These are phyloP conservation scores for Harpalus rufipes DNA, from an alignment of 2,888 invertebrate genomes.

Conservation along the genomic window DNA sequence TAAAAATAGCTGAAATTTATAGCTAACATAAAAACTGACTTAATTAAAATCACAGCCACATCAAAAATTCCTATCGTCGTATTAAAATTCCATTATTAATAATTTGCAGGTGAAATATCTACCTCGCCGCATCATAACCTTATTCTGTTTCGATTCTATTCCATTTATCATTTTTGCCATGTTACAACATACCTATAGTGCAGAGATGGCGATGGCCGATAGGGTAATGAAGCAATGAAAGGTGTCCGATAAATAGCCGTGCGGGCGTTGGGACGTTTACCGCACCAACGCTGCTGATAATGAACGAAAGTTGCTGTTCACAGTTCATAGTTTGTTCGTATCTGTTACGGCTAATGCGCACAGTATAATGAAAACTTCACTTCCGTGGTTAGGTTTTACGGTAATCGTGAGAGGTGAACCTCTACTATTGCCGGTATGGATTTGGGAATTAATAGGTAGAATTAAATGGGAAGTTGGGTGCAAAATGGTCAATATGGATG, in stretches of 20 bases:
- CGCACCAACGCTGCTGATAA: slow-evolving; percentile 10
- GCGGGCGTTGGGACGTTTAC: slow-evolving; percentile 7
- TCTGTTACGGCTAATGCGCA: slow-evolving; percentile 39
- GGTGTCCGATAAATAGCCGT: slow-evolving; percentile 53
- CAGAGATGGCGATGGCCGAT: slow-evolving; percentile 10
- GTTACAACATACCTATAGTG: slow-evolving; percentile 32
- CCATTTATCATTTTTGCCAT: slow-evolving; percentile 25
- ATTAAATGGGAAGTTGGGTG: neutral
- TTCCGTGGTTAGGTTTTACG: slow-evolving; percentile 45
- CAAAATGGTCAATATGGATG: no score
- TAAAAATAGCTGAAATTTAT: slow-evolving; percentile 11
- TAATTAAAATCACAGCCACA: slow-evolving; percentile 18
- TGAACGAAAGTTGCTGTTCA: slow-evolving; percentile 44
- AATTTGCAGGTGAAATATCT: slow-evolving; percentile 32
- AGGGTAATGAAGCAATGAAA: slow-evolving; percentile 65
- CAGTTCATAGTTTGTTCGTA: slow-evolving; percentile 46
- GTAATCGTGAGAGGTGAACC: slow-evolving; percentile 10
- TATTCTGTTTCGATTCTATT: slow-evolving; percentile 7
- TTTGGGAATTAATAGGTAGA: neutral
- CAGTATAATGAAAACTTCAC: slow-evolving; percentile 18
- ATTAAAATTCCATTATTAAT: slow-evolving; percentile 22
- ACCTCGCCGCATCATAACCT: slow-evolving; percentile 9
- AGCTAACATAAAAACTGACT: neutral
- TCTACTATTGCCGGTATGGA: neutral
- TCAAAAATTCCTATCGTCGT: slow-evolving; percentile 21